A percentile compares a stretch with the other conserved stretches of the same genome.
Conservation (phyloP, 2,113 vertebrate genomes). For the Erpornis zantholeuca region DNA sequence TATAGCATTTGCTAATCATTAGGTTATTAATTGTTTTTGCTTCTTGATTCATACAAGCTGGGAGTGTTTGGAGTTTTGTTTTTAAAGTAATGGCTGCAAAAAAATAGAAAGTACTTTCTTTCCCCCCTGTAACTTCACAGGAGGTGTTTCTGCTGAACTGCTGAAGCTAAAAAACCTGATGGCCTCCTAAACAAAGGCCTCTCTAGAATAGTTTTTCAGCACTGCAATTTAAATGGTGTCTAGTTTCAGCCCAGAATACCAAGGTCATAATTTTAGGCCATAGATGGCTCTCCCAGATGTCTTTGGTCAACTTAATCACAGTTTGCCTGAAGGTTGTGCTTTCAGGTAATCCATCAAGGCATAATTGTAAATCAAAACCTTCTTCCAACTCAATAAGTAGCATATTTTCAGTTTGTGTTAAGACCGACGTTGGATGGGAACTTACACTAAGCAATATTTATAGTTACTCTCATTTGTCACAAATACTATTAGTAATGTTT, state of each 20-base stretch:
- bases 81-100: slow-evolving; percentile 30
- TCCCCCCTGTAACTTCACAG: not conserved
- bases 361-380: slow-evolving; percentile 82
- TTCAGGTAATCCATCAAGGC: slow-evolving; percentile 90
- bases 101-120: not conserved
- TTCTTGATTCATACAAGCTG: slow-evolving; percentile 51
- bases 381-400: slow-evolving; percentile 52
- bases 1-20: slow-evolving; percentile 67
- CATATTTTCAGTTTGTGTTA: slow-evolving; percentile 60
- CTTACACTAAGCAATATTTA: slow-evolving; percentile 9
- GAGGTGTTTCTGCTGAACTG: slow-evolving; percentile 56
- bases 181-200: slow-evolving; percentile 73
- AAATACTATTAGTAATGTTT: not conserved
- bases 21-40: slow-evolving; percentile 63
- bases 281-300: slow-evolving; percentile 88
- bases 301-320: slow-evolving; percentile 93
- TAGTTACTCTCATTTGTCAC: not conserved
- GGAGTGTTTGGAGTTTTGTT: slow-evolving; percentile 11
- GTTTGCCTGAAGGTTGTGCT: slow-evolving; percentile 82
- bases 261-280: slow-evolving; percentile 82
- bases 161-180: slow-evolving; percentile 58
- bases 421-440: slow-evolving; percentile 60
- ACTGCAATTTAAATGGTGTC: slow-evolving; percentile 76
- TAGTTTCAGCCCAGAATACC: slow-evolving; percentile 84
- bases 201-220: slow-evolving; percentile 73